A percentile compares a stretch with the other conserved stretches of the same genome.
Conservation (phyloP, 2,888 invertebrate species). For the Ochropleura plecta region DNA sequence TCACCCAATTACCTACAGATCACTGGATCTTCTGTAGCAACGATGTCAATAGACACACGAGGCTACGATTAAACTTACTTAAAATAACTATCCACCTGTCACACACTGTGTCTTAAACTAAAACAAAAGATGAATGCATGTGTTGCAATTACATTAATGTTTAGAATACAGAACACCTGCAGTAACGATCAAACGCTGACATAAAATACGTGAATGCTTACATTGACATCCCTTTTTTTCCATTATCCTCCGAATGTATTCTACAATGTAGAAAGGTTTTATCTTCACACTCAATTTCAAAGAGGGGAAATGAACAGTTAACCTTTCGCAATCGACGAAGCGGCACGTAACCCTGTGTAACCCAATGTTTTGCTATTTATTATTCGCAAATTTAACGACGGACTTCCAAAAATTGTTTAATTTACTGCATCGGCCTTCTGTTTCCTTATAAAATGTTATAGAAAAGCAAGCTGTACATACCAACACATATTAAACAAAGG, state of each 20-base stretch:
- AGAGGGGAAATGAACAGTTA: conserved; percentile 40
- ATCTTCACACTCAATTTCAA: conserved; percentile 33
- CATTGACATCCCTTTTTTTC: conserved; percentile 37
- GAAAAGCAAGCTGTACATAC: conserved; percentile 46
- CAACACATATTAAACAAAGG: conserved; percentile 50
- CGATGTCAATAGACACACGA: conserved; percentile 1
- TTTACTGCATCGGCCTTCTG: conserved; percentile 45
- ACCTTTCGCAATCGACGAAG: conserved; percentile 20
- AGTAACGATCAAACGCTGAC: conserved; percentile 18
- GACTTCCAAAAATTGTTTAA: conserved; percentile 50
- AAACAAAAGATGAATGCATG: conserved; percentile 34
- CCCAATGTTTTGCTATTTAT: conserved; percentile 34
- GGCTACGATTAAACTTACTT: too few relatives aligned
- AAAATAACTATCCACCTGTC: conserved; percentile 12
- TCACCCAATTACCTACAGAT: background rate
- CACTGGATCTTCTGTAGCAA: background rate
- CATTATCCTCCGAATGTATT: conserved; percentile 3
- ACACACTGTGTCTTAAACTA: conserved; percentile 19
- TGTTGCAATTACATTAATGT: conserved; percentile 40
- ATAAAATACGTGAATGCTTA: conserved; percentile 10
- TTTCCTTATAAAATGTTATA: conserved; percentile 39
- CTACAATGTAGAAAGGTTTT: conserved; percentile 39
- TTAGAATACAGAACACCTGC: conserved; percentile 50
- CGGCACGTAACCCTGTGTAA: conserved; percentile 35
- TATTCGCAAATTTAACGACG: conserved; percentile 55